Percentiles rank a stretch among this genome's conserved stretches.
Conservation (phyloP, 2,888 invertebrate species). For the Plagodis pulveraria region DNA sequence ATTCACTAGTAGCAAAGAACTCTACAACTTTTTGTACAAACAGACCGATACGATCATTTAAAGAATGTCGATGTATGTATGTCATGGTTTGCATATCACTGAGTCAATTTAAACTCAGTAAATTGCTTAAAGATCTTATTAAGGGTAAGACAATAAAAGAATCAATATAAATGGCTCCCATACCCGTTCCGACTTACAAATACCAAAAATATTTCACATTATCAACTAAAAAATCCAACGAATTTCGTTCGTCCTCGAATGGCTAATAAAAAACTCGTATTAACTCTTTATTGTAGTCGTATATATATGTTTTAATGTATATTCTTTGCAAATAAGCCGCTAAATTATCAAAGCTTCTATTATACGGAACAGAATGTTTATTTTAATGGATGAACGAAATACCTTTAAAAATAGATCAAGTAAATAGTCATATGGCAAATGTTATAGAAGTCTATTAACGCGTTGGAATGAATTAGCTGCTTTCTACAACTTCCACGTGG, state of each 20-base stretch:
- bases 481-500: no score
- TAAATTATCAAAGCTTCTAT: constrained; percentile 36
- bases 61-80: constrained; percentile 8
- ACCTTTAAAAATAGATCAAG: no score
- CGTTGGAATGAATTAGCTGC: no score
- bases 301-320: constrained; percentile 36
- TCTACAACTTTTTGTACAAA: constrained; percentile 9
- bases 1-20: no score
- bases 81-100: constrained; percentile 24
- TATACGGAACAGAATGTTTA: constrained; percentile 19
- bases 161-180: constrained; percentile 22
- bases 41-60: constrained; percentile 10
- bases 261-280: constrained; percentile 33
- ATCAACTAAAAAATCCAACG: constrained; percentile 31
- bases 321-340: constrained; percentile 39
- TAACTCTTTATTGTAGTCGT: constrained; percentile 33
- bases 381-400: neutral
- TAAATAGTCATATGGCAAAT: no score
- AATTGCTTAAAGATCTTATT: constrained; percentile 28
- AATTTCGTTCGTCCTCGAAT: constrained; percentile 23
- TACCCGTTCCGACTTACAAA: constrained; percentile 6
- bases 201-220: constrained; percentile 20
- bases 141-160: constrained; percentile 28
- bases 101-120: constrained; percentile 20
- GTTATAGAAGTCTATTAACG: no score